Evolutionary conservation across 2,113 vertebrate genomes (phyloP).

Genomic region (Semicossyphus pulcher): DNA sequence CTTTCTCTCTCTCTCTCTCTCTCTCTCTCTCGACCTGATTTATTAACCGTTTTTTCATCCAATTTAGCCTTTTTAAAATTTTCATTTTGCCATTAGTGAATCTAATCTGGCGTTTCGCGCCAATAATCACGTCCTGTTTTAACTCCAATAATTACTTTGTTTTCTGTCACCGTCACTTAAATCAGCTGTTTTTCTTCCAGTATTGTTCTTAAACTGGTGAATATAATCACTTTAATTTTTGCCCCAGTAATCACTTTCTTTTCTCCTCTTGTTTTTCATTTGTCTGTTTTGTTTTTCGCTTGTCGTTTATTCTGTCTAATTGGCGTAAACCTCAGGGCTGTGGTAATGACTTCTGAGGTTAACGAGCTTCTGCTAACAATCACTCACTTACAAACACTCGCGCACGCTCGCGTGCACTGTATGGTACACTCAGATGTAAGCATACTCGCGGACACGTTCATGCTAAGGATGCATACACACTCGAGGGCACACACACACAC

Average conservation of each 20-base stretch:
- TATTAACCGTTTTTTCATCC: neutral
- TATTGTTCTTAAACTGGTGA: constrained; percentile 43
- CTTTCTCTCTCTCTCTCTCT: neutral
- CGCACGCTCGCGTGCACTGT: neutral
- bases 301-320: constrained; percentile 70
- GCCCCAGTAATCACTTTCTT: constrained; percentile 48
- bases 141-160: constrained; percentile 16
- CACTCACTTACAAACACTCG: constrained; percentile 23
- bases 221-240: constrained; percentile 44
- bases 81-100: neutral
- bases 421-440: neutral
- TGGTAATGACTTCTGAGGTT: constrained; percentile 73
- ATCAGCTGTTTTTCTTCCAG: neutral
- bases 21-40: neutral
- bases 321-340: constrained; percentile 69
- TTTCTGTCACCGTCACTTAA: constrained; percentile 13
- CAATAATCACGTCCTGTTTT: constrained; percentile 20
- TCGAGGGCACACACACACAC: neutral
- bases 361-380: constrained; percentile 74
- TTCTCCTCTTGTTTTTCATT: constrained; percentile 55
- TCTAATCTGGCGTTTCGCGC: constrained; percentile 2
- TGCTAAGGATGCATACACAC: too few species aligned
- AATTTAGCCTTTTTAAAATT: neutral
- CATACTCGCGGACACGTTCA: neutral
- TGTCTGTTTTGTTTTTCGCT: constrained; percentile 54